Evolutionary conservation across 2,797 vertebrate genomes (phyloP).

Genomic region (Protonibea diacanthus): DNA sequence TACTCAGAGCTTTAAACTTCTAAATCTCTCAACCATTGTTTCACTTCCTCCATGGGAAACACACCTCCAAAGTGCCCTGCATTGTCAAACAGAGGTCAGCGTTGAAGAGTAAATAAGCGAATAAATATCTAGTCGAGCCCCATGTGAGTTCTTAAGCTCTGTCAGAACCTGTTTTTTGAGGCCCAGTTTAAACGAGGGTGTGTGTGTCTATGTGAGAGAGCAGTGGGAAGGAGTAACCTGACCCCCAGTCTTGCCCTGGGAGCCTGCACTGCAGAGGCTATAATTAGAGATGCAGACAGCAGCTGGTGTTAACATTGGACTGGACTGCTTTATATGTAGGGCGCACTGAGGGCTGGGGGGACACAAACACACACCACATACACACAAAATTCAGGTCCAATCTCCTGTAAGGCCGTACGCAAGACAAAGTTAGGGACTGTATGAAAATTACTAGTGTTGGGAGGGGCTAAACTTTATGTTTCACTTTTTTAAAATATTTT

Average conservation of each 20-base stretch:
- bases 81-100: slow-evolving; percentile 56
- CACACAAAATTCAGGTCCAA: slow-evolving; percentile 6
- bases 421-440: neutral
- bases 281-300: slow-evolving; percentile 80
- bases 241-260: slow-evolving; percentile 75
- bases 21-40: slow-evolving; percentile 15
- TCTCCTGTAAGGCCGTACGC: neutral
- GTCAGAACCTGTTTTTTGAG: slow-evolving; percentile 55
- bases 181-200: slow-evolving; percentile 44
- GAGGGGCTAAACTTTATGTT: neutral
- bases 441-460: neutral
- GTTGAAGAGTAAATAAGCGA: slow-evolving; percentile 59
- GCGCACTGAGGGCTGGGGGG: slow-evolving; percentile 38
- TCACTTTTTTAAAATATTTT: neutral
- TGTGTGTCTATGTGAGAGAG: slow-evolving; percentile 24
- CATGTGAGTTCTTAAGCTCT: slow-evolving; percentile 46
- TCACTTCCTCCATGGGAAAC: slow-evolving; percentile 21
- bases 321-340: slow-evolving; percentile 74
- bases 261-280: slow-evolving; percentile 73
- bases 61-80: neutral
- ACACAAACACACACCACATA: slow-evolving; percentile 14
- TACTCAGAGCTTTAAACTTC: slow-evolving; percentile 13
- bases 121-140: slow-evolving; percentile 55
- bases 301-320: slow-evolving; percentile 75
- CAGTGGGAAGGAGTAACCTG: slow-evolving; percentile 74